phyloP scores from a whole-genome alignment of 1,140 invertebrate species.

The Drosophila tristis region DNA sequence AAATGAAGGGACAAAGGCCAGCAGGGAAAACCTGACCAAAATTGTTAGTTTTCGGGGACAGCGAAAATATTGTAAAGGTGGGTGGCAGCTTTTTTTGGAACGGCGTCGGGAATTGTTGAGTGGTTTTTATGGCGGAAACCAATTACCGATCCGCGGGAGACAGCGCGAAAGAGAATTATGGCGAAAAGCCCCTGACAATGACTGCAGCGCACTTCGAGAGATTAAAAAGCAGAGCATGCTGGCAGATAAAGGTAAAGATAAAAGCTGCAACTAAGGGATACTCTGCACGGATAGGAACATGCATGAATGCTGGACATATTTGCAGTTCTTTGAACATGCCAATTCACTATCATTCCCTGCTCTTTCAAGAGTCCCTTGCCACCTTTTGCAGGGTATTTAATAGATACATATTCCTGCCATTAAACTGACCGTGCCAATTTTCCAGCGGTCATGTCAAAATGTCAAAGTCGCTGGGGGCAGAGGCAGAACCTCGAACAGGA shows the following conservation, averaged over 20 bases:
- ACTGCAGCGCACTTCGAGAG: slow-evolving; percentile 33
- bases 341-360: no score
- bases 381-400: slow-evolving; percentile 2
- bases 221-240: slow-evolving; percentile 10
- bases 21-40: slow-evolving; percentile 20
- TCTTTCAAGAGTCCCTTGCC: not conserved
- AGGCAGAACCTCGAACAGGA: slow-evolving; percentile 5
- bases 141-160: slow-evolving; percentile 34
- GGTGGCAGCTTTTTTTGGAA: not conserved
- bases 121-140: slow-evolving; percentile 35
- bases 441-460: slow-evolving; percentile 22
- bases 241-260: not conserved
- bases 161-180: slow-evolving; percentile 14
- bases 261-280: not conserved
- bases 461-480: slow-evolving; percentile 4
- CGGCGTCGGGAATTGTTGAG: slow-evolving; percentile 1
- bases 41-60: slow-evolving; percentile 30
- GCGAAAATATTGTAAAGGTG: slow-evolving; percentile 33
- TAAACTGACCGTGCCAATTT: not conserved
- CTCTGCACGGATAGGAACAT: not conserved
- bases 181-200: slow-evolving; percentile 45
- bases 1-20: slow-evolving; percentile 12
- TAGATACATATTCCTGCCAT: not conserved
- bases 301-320: not conserved
- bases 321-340: no score